Percentiles rank a stretch among this genome's conserved stretches.
Evolutionary conservation across 2,797 vertebrate species (phyloP).

Genomic region (Intellagama lesueurii): DNA sequence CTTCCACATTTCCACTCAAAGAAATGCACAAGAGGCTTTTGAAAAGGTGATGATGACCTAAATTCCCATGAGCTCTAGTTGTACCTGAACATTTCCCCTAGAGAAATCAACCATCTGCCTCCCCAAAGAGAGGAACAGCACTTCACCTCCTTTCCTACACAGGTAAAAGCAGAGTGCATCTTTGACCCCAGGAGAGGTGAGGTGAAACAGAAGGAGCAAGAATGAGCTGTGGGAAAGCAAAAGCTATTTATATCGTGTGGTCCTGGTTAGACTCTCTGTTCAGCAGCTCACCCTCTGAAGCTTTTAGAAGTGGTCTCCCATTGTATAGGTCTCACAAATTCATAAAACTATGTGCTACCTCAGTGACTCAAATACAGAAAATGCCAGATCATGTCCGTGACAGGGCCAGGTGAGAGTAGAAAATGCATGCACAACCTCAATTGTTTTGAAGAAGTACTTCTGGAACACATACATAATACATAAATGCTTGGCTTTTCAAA

Average conservation of each 20-base stretch:
- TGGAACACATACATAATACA: constrained; percentile 65
- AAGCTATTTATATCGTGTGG: constrained; percentile 56
- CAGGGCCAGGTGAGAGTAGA: constrained; percentile 47
- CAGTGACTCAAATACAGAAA: constrained; percentile 43
- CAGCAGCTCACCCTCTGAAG: constrained; percentile 52
- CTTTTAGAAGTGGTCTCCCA: constrained; percentile 52
- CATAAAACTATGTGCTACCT: constrained; percentile 37
- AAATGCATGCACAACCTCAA: constrained; percentile 45
- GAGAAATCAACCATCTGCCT: constrained; percentile 28
- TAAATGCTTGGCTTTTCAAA: constrained; percentile 53
- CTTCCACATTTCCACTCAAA: background rate
- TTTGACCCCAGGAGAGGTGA: constrained; percentile 52
- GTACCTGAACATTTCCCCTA: background rate
- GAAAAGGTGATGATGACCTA: background rate
- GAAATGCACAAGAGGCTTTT: too few relatives aligned
- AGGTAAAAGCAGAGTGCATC: constrained; percentile 34
- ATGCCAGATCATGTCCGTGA: constrained; percentile 25
- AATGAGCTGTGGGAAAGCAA: constrained; percentile 32
- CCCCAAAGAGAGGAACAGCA: background rate
- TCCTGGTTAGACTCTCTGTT: background rate
- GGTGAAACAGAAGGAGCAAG: constrained; percentile 41
- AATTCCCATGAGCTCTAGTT: background rate
- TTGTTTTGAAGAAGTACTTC: constrained; percentile 63
- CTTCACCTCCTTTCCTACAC: background rate
- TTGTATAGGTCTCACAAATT: constrained; percentile 41